Evolutionary conservation across 2,797 vertebrate species (phyloP), one percentile per base, ranked within the genome.

Genomic region (Mormyrus hasselquistii): DNA sequence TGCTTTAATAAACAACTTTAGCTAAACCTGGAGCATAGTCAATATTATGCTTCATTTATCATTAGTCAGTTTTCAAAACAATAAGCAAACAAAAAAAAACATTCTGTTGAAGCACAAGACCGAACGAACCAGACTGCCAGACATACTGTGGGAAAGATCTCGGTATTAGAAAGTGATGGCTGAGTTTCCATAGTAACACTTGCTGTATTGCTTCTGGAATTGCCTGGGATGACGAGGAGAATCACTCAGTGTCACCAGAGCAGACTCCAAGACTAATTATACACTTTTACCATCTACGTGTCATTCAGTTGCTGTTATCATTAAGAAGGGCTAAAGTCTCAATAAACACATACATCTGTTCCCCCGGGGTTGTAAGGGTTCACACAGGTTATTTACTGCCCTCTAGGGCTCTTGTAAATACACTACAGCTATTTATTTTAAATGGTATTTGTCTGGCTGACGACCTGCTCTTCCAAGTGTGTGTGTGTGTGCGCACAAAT

Each of bases 301-400:
- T 91, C 83, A 83, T 89, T 89, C 90, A 59, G 87, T 49, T 92
- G 34, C 87, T 89, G 53, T 91, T 89, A 50, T 52, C 87, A 89
- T 89, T 90, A 91, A 91, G 89, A 92, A 92, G 90, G 90, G 91
- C 90, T 92, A 92, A 89, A 88, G 87, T 89, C 83, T 88, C 88
- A 55, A 69, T 90, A 55, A 90, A 49, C 22, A 52, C 82, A 87
- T 50, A 50, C 87, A 59, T 88, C 82, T 86, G 65, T 88, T 87
- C 88, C 88, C 84, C 88, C 65, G 82, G 82, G 87, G 69, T 89
- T 88, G 83, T 84, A 83, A 50, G 86, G 82, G 44, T 85, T 12
- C 89, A 69, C 83, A 25, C 55, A 82, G 53, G 52, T 44, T 90
- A 83, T 79, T 90, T 89, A 89, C 76, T 88, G 86, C 89, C 76